Conservation (phyloP, 1,140 invertebrate species). For the Hermatobates lingyangjiaoensis region DNA sequence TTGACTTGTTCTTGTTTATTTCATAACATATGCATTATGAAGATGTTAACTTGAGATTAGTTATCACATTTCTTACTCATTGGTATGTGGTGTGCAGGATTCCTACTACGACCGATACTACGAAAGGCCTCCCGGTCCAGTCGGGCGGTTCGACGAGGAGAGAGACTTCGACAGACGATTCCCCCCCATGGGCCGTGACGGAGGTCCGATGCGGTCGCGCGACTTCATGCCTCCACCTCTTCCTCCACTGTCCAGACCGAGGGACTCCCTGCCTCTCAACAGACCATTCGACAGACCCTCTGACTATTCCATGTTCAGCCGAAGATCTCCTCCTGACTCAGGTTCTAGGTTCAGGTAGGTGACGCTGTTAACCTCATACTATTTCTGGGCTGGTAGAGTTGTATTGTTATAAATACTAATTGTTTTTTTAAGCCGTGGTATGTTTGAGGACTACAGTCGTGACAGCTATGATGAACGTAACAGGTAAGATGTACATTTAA, state of each 20-base stretch:
- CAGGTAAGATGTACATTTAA: no score
- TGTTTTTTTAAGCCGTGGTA: conserved; percentile 26
- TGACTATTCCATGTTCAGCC: conserved; percentile 65
- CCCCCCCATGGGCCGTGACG: conserved; percentile 39
- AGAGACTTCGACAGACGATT: conserved; percentile 62
- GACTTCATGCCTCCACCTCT: conserved; percentile 29
- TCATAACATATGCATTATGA: neutral
- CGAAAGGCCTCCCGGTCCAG: conserved; percentile 34
- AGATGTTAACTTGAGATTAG: no score
- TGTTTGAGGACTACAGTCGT: conserved; percentile 68
- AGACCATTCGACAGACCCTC: conserved; percentile 30
- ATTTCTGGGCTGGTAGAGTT: conserved; percentile 23
- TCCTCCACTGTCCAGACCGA: conserved; percentile 6
- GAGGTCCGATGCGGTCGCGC: conserved; percentile 33
- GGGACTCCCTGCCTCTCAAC: conserved; percentile 22
- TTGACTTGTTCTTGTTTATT: neutral
- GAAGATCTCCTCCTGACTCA: conserved; percentile 45
- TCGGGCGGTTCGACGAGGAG: conserved; percentile 42
- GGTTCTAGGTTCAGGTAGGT: conserved; percentile 32
- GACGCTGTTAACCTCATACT: conserved; percentile 11
- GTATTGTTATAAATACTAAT: conserved; percentile 18
- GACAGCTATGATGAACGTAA: conserved; percentile 68
- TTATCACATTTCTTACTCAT: no score
- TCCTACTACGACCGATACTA: conserved; percentile 62
- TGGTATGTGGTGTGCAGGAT: conserved; percentile 33